These are phyloP conservation scores for Nylanderia fulva DNA, from an alignment of 1,140 invertebrate genomes.

Conservation along the genomic window DNA sequence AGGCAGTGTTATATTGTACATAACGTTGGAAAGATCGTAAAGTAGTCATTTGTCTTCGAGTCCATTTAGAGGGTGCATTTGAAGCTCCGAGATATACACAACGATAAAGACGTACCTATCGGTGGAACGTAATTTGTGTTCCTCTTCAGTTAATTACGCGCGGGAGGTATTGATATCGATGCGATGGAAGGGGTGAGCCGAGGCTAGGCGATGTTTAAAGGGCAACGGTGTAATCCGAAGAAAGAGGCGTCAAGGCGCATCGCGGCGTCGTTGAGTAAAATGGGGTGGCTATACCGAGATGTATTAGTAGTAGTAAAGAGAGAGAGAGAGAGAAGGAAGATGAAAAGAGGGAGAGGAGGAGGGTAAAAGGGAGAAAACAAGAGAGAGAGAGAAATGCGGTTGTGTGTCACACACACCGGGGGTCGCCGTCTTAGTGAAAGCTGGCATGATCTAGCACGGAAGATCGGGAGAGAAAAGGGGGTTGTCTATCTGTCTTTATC, in stretches of 20 bases:
- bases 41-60: slow-evolving; percentile 14
- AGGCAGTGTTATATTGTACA: not conserved
- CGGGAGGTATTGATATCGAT: slow-evolving; percentile 33
- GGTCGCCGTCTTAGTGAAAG: slow-evolving; percentile 73
- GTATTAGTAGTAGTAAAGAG: slow-evolving; percentile 2
- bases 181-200: not conserved
- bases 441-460: slow-evolving; percentile 76
- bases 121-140: slow-evolving; percentile 46
- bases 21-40: slow-evolving; percentile 9
- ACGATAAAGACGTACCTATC: slow-evolving; percentile 32
- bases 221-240: slow-evolving; percentile 69
- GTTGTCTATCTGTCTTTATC: slow-evolving; percentile 80
- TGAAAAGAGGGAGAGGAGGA: not conserved
- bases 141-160: slow-evolving; percentile 59
- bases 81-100: slow-evolving; percentile 3
- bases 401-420: slow-evolving; percentile 54
- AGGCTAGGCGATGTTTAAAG: slow-evolving; percentile 54
- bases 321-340: too few species aligned
- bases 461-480: slow-evolving; percentile 55
- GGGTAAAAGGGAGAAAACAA: too few species aligned
- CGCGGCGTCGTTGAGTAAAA: slow-evolving; percentile 64
- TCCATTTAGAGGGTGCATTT: slow-evolving; percentile 6
- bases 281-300: slow-evolving; percentile 63
- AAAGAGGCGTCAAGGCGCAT: slow-evolving; percentile 73
- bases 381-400: slow-evolving; percentile 61